A percentile compares a stretch with the other conserved stretches of the same genome.
Conservation (phyloP, 2,888 invertebrate species). For the Eilema caniola region DNA sequence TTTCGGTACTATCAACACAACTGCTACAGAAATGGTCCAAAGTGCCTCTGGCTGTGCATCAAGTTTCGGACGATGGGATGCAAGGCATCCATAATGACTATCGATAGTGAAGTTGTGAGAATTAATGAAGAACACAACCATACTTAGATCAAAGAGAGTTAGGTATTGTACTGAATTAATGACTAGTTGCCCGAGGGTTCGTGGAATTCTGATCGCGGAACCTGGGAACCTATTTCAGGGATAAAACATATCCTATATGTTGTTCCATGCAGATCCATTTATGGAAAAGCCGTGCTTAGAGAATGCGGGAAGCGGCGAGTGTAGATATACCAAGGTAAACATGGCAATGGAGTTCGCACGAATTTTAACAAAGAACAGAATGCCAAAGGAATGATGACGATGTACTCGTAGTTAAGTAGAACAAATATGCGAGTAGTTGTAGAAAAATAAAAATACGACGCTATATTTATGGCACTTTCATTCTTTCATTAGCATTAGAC, state of each 20-base stretch:
- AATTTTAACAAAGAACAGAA: no score
- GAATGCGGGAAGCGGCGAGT: no score
- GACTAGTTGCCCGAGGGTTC: background rate
- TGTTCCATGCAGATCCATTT: no score
- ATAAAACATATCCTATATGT: no score
- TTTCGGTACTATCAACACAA: slow-evolving; percentile 20
- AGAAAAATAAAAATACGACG: background rate
- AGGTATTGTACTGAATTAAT: background rate
- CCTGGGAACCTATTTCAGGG: no score
- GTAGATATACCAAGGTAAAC: no score
- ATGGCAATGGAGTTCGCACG: no score
- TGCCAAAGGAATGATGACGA: no score
- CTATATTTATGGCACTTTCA: background rate
- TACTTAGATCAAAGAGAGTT: background rate
- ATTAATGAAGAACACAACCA: slow-evolving; percentile 36
- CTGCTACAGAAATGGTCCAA: slow-evolving; percentile 32
- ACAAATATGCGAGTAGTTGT: background rate
- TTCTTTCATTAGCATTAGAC: background rate
- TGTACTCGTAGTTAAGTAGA: background rate
- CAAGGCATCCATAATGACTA: slow-evolving; percentile 30
- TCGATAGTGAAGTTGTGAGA: slow-evolving; percentile 26
- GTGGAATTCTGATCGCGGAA: no score
- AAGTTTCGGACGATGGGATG: slow-evolving; percentile 10
- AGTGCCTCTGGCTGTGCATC: slow-evolving; percentile 11
- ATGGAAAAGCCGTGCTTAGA: no score